phyloP scores from a whole-genome alignment of 2,113 vertebrate genomes.

The Cygnus atratus region DNA sequence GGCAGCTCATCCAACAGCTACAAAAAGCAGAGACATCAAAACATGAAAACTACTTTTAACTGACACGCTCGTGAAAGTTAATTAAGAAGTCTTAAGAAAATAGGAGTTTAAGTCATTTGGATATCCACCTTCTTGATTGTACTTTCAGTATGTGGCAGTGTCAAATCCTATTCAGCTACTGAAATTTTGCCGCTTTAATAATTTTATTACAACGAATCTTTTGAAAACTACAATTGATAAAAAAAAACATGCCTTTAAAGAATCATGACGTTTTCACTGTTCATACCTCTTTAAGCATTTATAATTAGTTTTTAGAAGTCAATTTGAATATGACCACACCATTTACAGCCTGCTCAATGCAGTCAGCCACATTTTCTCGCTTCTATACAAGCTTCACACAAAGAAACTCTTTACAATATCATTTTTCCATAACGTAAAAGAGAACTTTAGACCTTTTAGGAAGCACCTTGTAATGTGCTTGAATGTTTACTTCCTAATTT shows the following conservation, averaged over 20 bases:
- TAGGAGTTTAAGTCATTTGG: background rate
- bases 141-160: rapidly evolving
- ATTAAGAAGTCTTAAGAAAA: background rate
- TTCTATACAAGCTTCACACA: background rate
- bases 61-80: background rate
- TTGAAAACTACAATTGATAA: background rate
- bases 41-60: conserved; percentile 25
- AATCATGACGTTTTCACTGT: background rate
- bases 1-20: conserved; percentile 96
- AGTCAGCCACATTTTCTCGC: background rate
- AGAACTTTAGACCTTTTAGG: background rate
- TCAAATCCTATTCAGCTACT: background rate
- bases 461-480: background rate
- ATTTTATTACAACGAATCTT: background rate
- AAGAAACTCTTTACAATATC: too few species aligned
- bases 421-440: background rate
- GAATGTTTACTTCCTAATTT: background rate
- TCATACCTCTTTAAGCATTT: background rate
- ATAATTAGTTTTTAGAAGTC: background rate
- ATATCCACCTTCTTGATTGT: background rate
- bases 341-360: background rate
- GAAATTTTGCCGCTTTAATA: background rate
- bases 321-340: background rate
- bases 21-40: conserved; percentile 64
- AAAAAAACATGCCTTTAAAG: background rate